Evolutionary conservation across 2,797 vertebrate species (phyloP).

Genomic region (Sciurus carolinensis): DNA sequence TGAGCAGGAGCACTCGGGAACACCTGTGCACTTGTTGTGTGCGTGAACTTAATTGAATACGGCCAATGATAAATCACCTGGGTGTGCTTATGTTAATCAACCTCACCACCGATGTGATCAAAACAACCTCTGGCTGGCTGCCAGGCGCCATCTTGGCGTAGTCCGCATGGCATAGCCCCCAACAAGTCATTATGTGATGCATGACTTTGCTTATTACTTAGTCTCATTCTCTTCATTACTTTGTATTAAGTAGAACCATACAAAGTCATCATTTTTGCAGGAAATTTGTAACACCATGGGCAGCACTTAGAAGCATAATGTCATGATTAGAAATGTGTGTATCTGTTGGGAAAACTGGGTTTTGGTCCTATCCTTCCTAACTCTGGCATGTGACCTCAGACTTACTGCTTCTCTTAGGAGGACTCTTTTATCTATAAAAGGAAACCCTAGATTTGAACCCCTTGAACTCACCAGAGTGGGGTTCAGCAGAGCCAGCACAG

Average conservation of each 20-base stretch:
- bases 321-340: rapidly evolving
- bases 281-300: neutral
- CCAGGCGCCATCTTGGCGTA: too few relatives aligned
- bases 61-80: too few relatives aligned
- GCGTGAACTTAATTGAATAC: too few relatives aligned
- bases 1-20: too few relatives aligned
- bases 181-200: too few relatives aligned
- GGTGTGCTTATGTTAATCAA: too few relatives aligned
- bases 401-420: neutral
- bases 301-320: neutral
- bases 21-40: too few relatives aligned
- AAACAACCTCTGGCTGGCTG: too few relatives aligned
- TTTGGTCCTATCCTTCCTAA: neutral
- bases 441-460: neutral
- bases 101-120: too few relatives aligned
- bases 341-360: neutral
- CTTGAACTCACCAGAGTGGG: neutral
- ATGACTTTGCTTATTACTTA: neutral
- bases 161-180: too few relatives aligned
- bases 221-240: neutral
- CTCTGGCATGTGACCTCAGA: neutral
- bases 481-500: neutral
- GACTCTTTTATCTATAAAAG: neutral
- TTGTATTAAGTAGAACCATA: neutral
- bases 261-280: neutral